phyloP scores from a whole-genome alignment of 2,888 invertebrate species.

The Ectemnius cavifrons region DNA sequence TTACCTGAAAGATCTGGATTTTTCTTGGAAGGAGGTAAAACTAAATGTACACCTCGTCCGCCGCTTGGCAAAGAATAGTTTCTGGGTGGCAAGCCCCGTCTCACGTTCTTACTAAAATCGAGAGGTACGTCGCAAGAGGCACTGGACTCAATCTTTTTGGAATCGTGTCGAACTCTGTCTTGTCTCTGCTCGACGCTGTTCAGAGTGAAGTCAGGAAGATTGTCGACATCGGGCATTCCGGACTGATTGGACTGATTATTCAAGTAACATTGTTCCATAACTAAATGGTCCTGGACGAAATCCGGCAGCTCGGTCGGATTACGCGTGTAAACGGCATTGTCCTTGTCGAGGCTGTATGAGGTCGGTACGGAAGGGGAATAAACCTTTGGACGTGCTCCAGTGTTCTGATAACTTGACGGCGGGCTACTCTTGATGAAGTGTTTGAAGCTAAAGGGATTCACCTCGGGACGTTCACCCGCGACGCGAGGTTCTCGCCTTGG shows the following conservation, averaged over 20 bases:
- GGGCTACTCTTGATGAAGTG: slow-evolving; percentile 88
- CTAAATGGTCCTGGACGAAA: slow-evolving; percentile 93
- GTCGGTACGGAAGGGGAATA: slow-evolving; percentile 78
- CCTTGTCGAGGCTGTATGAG: slow-evolving; percentile 79
- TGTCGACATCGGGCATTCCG: slow-evolving; percentile 82
- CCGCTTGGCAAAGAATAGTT: slow-evolving; percentile 39
- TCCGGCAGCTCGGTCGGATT: slow-evolving; percentile 87
- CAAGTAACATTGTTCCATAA: slow-evolving; percentile 88
- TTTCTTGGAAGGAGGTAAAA: slow-evolving; percentile 63
- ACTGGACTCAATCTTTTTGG: slow-evolving; percentile 39
- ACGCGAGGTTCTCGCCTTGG: too few species aligned
- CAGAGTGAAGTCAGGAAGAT: slow-evolving; percentile 85
- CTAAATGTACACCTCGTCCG: slow-evolving; percentile 50
- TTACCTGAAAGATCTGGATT: slow-evolving; percentile 64
- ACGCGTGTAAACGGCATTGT: slow-evolving; percentile 79
- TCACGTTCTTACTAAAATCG: slow-evolving; percentile 67
- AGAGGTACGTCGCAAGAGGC: slow-evolving; percentile 60
- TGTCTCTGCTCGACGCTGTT: slow-evolving; percentile 76
- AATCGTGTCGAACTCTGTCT: slow-evolving; percentile 45
- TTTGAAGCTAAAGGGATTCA: slow-evolving; percentile 91
- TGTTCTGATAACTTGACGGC: slow-evolving; percentile 82
- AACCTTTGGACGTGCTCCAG: slow-evolving; percentile 90
- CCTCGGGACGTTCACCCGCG: slow-evolving; percentile 81
- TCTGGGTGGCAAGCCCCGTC: slow-evolving; percentile 38
- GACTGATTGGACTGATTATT: slow-evolving; percentile 63